Conservation (phyloP, 2,888 invertebrate genomes). For the Thumatha senex region DNA sequence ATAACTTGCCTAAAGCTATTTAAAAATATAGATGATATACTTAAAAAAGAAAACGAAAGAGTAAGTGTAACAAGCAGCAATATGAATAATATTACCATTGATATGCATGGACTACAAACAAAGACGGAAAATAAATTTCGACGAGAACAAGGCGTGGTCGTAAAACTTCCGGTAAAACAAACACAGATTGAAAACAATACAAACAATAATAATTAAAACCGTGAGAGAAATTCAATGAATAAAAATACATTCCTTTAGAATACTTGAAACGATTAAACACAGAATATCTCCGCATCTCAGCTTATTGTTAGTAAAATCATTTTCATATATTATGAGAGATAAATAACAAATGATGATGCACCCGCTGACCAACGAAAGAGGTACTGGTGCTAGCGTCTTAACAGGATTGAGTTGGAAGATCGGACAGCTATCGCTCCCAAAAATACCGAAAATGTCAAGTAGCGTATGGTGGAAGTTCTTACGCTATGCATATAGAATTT, state of each 20-base stretch:
- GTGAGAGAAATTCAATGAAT: constrained; percentile 49
- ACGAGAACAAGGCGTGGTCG: constrained; percentile 37
- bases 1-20: constrained; percentile 19
- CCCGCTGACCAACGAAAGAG: too few species aligned
- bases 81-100: constrained; percentile 33
- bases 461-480: too few species aligned
- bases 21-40: constrained; percentile 20
- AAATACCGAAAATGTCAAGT: too few species aligned
- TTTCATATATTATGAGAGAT: too few species aligned
- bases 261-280: background rate
- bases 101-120: constrained; percentile 33
- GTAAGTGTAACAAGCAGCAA: constrained; percentile 30
- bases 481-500: too few species aligned
- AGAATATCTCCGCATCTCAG: too few species aligned
- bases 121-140: constrained; percentile 23
- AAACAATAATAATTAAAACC: constrained; percentile 45
- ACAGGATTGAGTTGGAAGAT: too few species aligned
- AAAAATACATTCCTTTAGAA: constrained; percentile 12
- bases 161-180: constrained; percentile 47
- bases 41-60: constrained; percentile 26
- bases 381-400: too few species aligned
- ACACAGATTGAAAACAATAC: constrained; percentile 47
- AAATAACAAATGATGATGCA: too few species aligned
- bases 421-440: too few species aligned
- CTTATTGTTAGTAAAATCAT: too few species aligned